Evolutionary conservation across 2,888 invertebrate species (phyloP), one percentile per base, ranked within the genome.

Genomic region (Cistogaster globosa): DNA sequence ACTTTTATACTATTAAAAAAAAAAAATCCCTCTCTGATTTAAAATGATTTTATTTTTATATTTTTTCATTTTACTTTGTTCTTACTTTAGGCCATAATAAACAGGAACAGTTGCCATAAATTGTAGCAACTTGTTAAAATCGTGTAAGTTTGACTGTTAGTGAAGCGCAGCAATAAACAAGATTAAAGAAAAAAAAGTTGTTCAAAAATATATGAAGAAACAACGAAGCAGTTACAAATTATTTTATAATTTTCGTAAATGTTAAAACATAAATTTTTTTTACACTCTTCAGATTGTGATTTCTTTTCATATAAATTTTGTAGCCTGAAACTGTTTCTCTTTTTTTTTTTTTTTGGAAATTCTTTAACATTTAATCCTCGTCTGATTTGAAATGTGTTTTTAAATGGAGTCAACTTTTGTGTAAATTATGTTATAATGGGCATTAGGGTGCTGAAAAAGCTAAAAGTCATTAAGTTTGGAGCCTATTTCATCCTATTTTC

Each of bases 191-290:
- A 18, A 32, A n/a, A n/a, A n/a, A n/a, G n/a, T n/a, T 45, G 62
- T 53, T 42, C 26, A 62, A 53, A 42, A 62, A 55, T 60, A 60
- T 62, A 69, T 32, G 57, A 36, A 67, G 26, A 16, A 58, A 45
- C 65, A 58, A 65, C 58, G 69, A 32, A 58, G 67, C 71, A 72
- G 32, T 78, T 77, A 87, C 87, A 88, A 88, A 88, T 88, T 85
- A 87, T 87, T 88, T 88, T 88, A 86, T 88, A 88, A 88, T 88
- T 88, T 87, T 77, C 74, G 75, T 83, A 83, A 87, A 87, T 87
- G 88, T 87, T 86, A 84, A 81, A 77, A 81, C 87, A 87, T 87
- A 84, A 79, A 86, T 87, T 86, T 84, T 63, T 18, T 71, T 18
- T 60, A 36, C 68, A 78, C 75, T 58, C 18, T 80, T 20, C 51